Conservation (phyloP, 2,888 invertebrate species). For the Acleris sparsana region DNA sequence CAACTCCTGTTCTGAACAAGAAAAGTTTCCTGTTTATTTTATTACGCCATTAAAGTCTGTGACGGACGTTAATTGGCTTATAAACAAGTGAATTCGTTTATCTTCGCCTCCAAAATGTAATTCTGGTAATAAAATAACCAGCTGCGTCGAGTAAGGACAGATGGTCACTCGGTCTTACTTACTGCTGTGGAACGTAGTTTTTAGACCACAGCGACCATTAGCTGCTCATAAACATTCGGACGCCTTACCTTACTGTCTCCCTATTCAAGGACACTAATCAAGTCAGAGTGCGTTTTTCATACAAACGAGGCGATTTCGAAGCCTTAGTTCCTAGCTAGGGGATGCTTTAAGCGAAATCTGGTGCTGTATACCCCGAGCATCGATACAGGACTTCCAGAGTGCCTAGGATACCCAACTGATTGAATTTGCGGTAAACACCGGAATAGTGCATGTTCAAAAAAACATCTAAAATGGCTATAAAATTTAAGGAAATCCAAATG, state of each 20-base stretch:
- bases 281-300: too few species aligned
- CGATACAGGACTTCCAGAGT: too few species aligned
- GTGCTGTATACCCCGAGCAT: too few species aligned
- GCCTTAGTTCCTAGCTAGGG: too few species aligned
- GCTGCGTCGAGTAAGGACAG: neutral
- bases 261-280: too few species aligned
- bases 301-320: too few species aligned
- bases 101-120: conserved; percentile 15
- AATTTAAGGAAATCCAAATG: too few species aligned
- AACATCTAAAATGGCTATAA: too few species aligned
- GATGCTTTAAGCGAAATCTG: too few species aligned
- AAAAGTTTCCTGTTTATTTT: conserved; percentile 22
- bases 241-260: neutral
- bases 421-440: too few species aligned
- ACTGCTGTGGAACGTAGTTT: neutral
- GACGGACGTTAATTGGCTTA: conserved; percentile 23
- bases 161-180: conserved; percentile 9
- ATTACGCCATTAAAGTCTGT: conserved; percentile 19
- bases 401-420: too few species aligned
- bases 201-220: neutral
- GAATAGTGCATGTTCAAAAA: too few species aligned
- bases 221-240: neutral
- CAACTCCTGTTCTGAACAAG: neutral
- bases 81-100: conserved; percentile 26
- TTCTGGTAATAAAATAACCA: conserved; percentile 22